A percentile compares a stretch with the other conserved stretches of the same genome.
Conservation (phyloP, 30 jellyfish, hydroid and myxozoan genomes). For the Sanderia malayensis region DNA sequence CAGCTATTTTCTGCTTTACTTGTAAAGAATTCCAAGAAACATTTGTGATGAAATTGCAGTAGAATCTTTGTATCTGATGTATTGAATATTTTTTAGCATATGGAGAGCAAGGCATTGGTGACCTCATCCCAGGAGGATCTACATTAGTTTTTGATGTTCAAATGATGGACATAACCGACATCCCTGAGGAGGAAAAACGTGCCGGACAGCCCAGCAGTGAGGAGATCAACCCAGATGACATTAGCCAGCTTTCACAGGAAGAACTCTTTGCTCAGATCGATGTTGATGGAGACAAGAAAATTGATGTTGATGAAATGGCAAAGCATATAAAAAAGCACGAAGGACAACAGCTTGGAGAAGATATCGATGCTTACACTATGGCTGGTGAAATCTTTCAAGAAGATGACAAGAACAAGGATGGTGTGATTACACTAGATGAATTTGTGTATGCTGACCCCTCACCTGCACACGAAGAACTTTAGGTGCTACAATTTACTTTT, state of each 20-base stretch:
- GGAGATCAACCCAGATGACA: slow-evolving; percentile 27
- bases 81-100: slow-evolving; percentile 52
- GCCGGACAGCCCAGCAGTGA: slow-evolving; percentile 5
- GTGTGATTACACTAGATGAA: slow-evolving; percentile 74
- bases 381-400: slow-evolving; percentile 91
- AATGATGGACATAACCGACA: slow-evolving; percentile 48
- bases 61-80: background rate
- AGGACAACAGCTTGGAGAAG: slow-evolving; percentile 54
- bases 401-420: slow-evolving; percentile 92
- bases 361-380: slow-evolving; percentile 66
- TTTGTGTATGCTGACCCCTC: slow-evolving; percentile 31
- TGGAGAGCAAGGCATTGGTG: slow-evolving; percentile 89
- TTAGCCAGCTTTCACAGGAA: slow-evolving; percentile 21
- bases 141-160: slow-evolving; percentile 78
- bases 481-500: too few relatives aligned
- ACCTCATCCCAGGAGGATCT: slow-evolving; percentile 78
- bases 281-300: slow-evolving; percentile 62
- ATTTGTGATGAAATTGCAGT: background rate
- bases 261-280: slow-evolving; percentile 75
- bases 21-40: background rate
- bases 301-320: slow-evolving; percentile 84
- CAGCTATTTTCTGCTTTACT: background rate
- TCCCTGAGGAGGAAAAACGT: slow-evolving; percentile 6
- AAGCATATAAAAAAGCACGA: slow-evolving; percentile 61
- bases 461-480: slow-evolving; percentile 52